Percentiles rank a stretch among this genome's conserved stretches.
phyloP scores from a whole-genome alignment of 2,113 vertebrate species.

The Xiphorhynchus elegans region DNA sequence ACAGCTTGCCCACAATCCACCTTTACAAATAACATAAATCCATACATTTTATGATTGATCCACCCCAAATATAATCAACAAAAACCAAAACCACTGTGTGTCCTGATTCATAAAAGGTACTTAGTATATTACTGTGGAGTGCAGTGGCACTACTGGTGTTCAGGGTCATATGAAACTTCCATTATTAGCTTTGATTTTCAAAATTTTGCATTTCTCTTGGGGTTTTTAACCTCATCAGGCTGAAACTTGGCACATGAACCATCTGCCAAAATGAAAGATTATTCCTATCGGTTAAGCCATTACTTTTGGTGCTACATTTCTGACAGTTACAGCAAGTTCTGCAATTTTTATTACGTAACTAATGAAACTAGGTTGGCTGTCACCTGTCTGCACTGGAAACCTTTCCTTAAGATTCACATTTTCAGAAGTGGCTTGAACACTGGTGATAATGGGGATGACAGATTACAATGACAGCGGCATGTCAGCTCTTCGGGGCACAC shows the following conservation, averaged over 20 bases:
- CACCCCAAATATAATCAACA: background rate
- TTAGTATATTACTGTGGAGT: background rate
- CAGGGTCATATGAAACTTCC: background rate
- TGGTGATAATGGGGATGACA: background rate
- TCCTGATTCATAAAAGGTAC: background rate
- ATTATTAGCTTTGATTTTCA: background rate
- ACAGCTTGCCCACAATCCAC: background rate
- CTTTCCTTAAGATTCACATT: background rate
- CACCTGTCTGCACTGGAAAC: background rate
- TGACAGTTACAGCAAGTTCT: conserved; percentile 33
- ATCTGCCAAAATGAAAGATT: conserved; percentile 23
- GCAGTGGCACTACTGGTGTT: background rate
- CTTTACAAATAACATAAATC: conserved; percentile 30
- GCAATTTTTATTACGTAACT: background rate
- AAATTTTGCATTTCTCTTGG: background rate
- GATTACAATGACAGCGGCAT: background rate
- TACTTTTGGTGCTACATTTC: background rate
- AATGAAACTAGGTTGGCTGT: conserved; percentile 38
- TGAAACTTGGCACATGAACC: background rate
- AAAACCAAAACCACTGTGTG: background rate
- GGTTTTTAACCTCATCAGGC: background rate
- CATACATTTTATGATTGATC: background rate
- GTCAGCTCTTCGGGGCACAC: background rate
- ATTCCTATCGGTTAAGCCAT: background rate
- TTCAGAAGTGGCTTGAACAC: background rate